These are phyloP conservation scores for Ptilonorhynchus violaceus DNA, from an alignment of 2,113 vertebrate genomes.

Conservation along the genomic window DNA sequence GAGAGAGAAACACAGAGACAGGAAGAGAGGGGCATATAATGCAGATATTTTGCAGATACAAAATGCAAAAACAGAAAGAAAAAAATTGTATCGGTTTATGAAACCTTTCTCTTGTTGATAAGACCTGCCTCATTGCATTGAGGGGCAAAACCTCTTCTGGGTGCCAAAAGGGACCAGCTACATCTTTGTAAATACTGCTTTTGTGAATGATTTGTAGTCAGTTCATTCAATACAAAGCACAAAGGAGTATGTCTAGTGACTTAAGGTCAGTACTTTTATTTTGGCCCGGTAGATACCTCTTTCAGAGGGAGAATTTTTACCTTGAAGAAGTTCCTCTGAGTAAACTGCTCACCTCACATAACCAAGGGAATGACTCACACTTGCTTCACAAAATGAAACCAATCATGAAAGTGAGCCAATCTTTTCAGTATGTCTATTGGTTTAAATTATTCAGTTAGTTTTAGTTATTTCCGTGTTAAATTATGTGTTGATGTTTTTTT, in stretches of 20 bases:
- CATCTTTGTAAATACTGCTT: neutral
- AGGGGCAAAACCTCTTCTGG: neutral
- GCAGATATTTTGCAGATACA: neutral
- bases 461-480: neutral
- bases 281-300: neutral
- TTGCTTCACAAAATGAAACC: neutral
- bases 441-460: neutral
- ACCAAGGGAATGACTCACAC: too few relatives aligned
- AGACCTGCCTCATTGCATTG: fast-evolving
- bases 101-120: neutral
- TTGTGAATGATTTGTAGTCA: neutral
- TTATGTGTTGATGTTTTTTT: neutral
- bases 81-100: neutral
- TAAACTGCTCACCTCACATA: neutral
- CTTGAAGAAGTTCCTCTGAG: neutral
- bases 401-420: neutral
- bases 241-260: neutral
- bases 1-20: neutral
- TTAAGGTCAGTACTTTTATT: neutral
- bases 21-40: neutral
- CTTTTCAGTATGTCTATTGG: neutral
- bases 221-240: neutral
- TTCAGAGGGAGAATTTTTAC: neutral
- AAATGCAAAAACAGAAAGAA: neutral
- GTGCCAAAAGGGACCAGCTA: neutral